These are phyloP conservation scores for Neopelma chrysocephalum DNA, from an alignment of 2,797 vertebrate genomes.

Conservation along the genomic window DNA sequence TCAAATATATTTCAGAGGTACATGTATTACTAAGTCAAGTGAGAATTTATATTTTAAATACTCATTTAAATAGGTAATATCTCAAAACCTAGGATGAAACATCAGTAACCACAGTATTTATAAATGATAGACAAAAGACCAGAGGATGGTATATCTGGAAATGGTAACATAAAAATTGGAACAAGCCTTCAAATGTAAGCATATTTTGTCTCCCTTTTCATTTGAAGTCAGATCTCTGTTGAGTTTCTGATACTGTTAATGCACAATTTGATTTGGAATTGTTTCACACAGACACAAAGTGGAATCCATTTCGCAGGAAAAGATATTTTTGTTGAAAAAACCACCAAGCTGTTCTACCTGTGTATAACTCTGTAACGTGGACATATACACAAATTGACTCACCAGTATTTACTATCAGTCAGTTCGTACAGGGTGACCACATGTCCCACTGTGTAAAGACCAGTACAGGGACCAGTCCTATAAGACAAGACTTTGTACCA, in stretches of 20 bases:
- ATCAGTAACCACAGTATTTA: not conserved
- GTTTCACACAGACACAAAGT: not conserved
- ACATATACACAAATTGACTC: not conserved
- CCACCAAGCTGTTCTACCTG: not conserved
- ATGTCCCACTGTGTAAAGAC: not conserved
- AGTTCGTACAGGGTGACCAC: not conserved
- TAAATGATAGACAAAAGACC: not conserved
- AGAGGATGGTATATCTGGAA: not conserved
- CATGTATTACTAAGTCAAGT: not conserved
- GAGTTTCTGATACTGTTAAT: not conserved
- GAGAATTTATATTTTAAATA: not conserved
- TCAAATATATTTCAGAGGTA: not conserved
- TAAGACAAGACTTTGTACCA: not conserved
- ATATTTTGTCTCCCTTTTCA: not conserved
- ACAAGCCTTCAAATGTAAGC: not conserved
- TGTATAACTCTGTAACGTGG: not conserved
- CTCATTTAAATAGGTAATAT: not conserved
- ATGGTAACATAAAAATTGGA: not conserved
- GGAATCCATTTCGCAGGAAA: not conserved
- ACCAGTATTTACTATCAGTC: not conserved
- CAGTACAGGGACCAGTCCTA: not conserved
- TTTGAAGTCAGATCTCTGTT: not conserved
- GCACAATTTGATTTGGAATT: not conserved
- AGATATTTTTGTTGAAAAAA: not conserved
- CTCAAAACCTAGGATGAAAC: not conserved